phyloP scores from a whole-genome alignment of 2,797 vertebrate species.

The Sparus aurata region DNA sequence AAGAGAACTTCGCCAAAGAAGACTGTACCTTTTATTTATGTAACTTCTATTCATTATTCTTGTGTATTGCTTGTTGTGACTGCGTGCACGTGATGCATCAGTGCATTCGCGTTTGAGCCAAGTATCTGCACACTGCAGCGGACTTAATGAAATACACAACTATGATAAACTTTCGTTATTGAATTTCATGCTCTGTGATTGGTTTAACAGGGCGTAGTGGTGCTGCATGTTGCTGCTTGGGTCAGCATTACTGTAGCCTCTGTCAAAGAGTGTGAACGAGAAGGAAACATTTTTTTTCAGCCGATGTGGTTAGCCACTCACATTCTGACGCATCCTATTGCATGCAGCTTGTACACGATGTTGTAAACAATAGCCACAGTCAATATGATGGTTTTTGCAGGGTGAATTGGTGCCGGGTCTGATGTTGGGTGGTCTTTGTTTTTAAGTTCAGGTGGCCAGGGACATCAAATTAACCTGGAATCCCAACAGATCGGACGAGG shows the following conservation, averaged over 20 bases:
- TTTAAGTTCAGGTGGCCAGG: neutral
- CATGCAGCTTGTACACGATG: no score
- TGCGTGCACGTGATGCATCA: neutral
- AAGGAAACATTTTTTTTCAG: neutral
- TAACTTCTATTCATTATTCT: no score
- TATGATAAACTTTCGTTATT: neutral
- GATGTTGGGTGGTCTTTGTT: neutral
- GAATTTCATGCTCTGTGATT: conserved; percentile 12
- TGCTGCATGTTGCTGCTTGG: neutral
- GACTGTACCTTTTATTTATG: neutral
- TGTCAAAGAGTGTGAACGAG: neutral
- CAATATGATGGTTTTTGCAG: neutral
- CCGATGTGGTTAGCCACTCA: neutral
- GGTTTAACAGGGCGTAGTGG: neutral
- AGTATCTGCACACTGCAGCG: conserved; percentile 7
- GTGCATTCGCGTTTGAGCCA: neutral
- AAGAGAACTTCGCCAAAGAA: neutral
- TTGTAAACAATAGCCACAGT: neutral
- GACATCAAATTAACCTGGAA: neutral
- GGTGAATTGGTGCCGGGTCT: no score
- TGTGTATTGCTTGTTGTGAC: neutral
- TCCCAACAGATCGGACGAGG: neutral
- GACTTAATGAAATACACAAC: neutral
- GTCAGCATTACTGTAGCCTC: neutral
- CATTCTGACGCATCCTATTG: neutral